Evolutionary conservation across 1,140 invertebrate genomes (phyloP).

Genomic region (Meloidogyne hapla): DNA sequence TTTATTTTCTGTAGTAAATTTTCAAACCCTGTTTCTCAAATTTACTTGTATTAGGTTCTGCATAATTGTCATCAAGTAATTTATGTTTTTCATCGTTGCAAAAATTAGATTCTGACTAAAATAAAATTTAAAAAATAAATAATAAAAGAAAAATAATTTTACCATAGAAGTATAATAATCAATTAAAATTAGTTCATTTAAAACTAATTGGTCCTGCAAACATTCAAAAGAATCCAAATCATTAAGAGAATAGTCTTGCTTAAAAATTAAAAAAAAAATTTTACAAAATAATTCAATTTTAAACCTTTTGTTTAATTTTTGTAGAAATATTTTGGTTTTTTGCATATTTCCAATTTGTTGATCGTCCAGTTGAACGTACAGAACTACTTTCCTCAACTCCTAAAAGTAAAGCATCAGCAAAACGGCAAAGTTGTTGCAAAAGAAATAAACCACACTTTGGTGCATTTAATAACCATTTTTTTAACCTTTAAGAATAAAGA

Average conservation of each 20-base stretch:
- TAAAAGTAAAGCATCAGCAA: slow-evolving; percentile 38
- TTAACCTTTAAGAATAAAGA: slow-evolving; percentile 34
- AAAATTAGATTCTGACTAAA: not conserved
- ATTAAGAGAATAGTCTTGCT: not conserved
- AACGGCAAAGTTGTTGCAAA: slow-evolving; percentile 42
- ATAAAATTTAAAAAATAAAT: not conserved
- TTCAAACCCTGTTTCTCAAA: not conserved
- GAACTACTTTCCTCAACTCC: slow-evolving; percentile 31
- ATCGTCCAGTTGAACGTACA: not conserved
- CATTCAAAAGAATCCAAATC: slow-evolving; percentile 20
- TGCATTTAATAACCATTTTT: slow-evolving; percentile 35
- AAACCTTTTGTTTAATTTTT: not conserved
- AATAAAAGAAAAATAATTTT: not conserved
- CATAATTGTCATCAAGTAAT: not conserved
- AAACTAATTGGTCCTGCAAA: not conserved
- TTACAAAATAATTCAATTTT: not conserved
- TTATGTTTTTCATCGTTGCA: not conserved
- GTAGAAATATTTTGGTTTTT: not conserved
- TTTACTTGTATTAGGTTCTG: not conserved
- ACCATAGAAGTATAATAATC: slow-evolving; percentile 11
- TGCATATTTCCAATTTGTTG: not conserved
- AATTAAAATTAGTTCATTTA: slow-evolving; percentile 6
- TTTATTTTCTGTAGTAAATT: not conserved
- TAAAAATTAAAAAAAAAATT: not conserved
- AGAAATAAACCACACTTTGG: slow-evolving; percentile 36